Base-by-base conservation (phyloP, 2,113 vertebrate genomes). In the Ceuthmochares aereus region DNA sequence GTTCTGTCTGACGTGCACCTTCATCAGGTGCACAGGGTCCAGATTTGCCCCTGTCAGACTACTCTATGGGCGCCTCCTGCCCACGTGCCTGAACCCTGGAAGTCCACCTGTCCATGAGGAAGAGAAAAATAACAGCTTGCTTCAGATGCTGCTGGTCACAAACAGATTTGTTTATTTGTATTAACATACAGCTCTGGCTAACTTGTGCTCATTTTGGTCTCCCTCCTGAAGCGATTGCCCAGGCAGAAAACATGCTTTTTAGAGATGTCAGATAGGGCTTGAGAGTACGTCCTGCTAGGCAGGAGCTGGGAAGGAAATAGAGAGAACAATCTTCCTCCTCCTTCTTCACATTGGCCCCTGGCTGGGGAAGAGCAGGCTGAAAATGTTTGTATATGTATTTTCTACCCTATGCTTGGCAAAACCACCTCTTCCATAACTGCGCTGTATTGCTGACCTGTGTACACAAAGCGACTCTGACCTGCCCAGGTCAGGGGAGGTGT, bases 391-490 rank as follows among this genome's bases (percentile, higher is more conserved):
- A 4, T 12, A 3, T 12, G 10, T 30, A 12, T 45, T 34, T 32
- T 40, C 14, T 32, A 67, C 59, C 18, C 42, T 34, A 29, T 9
- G n/a, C 23, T 73, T 27, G 19, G 32, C 40, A 82, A 82, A 85
- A 36, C 6, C 32, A 56, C 40, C 20, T 51, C 12, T 76, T 37
- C 26, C 20, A 19, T 45, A 77, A 29, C 64, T 0, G 1, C 26
- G 8, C 22, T 59, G 22, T 30, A 14, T 2, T 30, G n/a, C n/a
- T 63, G n/a, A 29, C 12, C 16, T 20, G 12, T 0, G 0, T 16
- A 43, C 8, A 15, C 9, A 75, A 54, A 45, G 51, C 79, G 55
- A 2, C 16, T 74, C 68, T 25, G 43, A 64, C 22, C 45, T 59
- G 27, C 52, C 51, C 16, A n/a, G 40, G 40, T 40, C 40, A 40